Base-by-base conservation (phyloP, 2,888 invertebrate genomes). In the Diadegma fenestrale region DNA sequence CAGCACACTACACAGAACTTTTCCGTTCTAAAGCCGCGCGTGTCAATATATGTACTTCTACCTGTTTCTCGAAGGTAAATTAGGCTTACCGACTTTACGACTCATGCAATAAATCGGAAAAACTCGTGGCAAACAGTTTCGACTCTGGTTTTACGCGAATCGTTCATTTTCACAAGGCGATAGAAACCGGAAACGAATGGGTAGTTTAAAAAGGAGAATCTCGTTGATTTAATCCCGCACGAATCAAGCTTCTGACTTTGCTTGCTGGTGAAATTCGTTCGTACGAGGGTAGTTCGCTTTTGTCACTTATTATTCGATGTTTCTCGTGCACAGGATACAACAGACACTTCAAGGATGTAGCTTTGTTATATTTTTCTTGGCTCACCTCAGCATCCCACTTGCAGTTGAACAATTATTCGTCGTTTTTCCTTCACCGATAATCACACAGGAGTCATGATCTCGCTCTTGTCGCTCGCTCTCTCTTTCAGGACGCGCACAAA, bases 1-100 rank as follows among this genome's bases (percentile, higher is more conserved):
- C 68, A 19, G 7, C 48, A n/a, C 51, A n/a, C 51, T 14, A 14
- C 26, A 58, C 58, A 26, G 26, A 58, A 48, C 48, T 69, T 33
- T 51, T 33, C 17, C 69, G 48, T 41, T 58, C 54, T 83, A 63
- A 69, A 30, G 37, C 66, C 51, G 73, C 80, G 80, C 68, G 68
- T 37, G 58, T 22, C 54, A 69, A 69, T 33, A 48, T 58, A 63
- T 17, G 45, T 48, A 33, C 72, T 37, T 33, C 43, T 14, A 26
- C 26, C 58, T 58, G 26, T 64, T 37, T 37, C 64, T 64, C 64
- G 33, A 37, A 58, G 26, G 14, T 26, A n/a, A 17, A 5, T n/a
- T n/a, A 8, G 10, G 58, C 8, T 26, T 26, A 45, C 1, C 45
- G 12, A 68, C 26, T 68, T 66, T 22, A 22, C 41, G 22, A 22